These are phyloP conservation scores for Corythucha ciliata DNA, from an alignment of 2,888 invertebrate genomes.

Conservation along the genomic window DNA sequence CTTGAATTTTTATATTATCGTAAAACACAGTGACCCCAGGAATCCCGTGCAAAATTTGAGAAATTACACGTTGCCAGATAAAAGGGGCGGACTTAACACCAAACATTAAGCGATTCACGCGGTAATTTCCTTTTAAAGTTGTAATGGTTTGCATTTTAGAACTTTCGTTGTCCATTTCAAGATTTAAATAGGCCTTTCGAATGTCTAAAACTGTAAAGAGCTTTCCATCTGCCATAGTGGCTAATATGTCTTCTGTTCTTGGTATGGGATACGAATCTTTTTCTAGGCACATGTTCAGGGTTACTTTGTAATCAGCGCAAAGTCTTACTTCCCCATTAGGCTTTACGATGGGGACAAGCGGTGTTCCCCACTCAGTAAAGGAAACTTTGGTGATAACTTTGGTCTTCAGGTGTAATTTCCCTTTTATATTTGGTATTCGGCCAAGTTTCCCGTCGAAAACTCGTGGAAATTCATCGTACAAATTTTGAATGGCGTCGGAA, in stretches of 20 bases:
- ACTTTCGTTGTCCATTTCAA: slow-evolving; percentile 1
- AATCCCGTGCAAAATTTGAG: too few relatives aligned
- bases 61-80: neutral
- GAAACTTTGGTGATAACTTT: too few relatives aligned
- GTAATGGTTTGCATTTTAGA: neutral
- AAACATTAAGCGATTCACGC: slow-evolving; percentile 11
- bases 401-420: too few relatives aligned
- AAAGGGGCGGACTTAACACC: neutral
- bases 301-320: slow-evolving; percentile 20
- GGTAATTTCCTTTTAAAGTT: slow-evolving; percentile 4
- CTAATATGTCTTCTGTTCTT: slow-evolving; percentile 8
- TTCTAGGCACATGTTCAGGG: slow-evolving; percentile 11
- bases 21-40: too few relatives aligned
- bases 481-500: too few relatives aligned
- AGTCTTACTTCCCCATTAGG: neutral
- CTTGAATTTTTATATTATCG: too few relatives aligned
- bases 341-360: neutral
- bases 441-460: too few relatives aligned
- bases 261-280: slow-evolving; percentile 16
- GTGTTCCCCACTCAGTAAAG: too few relatives aligned
- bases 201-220: slow-evolving; percentile 18
- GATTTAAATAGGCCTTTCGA: slow-evolving; percentile 18
- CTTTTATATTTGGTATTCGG: too few relatives aligned
- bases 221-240: slow-evolving; percentile 14
- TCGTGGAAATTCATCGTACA: too few relatives aligned